Conservation (phyloP, 2,113 vertebrate genomes). For the Myrmecobius fasciatus region DNA sequence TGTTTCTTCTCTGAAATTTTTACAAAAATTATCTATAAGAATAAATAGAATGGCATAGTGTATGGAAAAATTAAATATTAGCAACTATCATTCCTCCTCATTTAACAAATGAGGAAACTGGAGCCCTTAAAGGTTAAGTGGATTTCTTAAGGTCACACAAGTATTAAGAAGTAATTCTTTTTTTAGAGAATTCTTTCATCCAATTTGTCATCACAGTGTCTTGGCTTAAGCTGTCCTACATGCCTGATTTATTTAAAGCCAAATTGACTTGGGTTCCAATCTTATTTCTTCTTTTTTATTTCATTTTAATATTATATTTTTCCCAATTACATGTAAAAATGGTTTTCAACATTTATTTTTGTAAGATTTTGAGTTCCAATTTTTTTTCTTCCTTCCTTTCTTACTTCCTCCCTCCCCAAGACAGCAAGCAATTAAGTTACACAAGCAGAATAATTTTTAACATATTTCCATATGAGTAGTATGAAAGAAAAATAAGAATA, state of each 20-base stretch:
- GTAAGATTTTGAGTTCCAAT: no score
- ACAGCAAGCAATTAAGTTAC: no score
- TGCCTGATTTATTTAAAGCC: background rate
- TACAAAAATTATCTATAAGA: background rate
- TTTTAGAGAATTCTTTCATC: background rate
- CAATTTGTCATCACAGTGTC: background rate
- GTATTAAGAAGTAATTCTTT: background rate
- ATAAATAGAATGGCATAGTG: background rate
- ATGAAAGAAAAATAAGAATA: no score
- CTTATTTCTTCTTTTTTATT: background rate
- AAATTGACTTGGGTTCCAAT: background rate
- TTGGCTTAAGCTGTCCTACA: background rate
- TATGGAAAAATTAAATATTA: background rate
- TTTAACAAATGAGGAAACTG: background rate
- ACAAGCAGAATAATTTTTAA: no score
- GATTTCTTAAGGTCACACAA: background rate
- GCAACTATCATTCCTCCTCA: background rate
- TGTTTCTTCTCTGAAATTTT: background rate
- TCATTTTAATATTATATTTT: no score
- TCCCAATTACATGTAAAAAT: no score
- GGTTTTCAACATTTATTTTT: no score
- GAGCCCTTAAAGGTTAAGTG: background rate
- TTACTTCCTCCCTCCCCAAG: no score
- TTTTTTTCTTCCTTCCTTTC: no score
- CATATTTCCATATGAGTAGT: no score